A percentile compares a stretch with the other conserved stretches of the same genome.
Evolutionary conservation across 2,113 vertebrate species (phyloP).

Genomic region (Ochotona curzoniae): DNA sequence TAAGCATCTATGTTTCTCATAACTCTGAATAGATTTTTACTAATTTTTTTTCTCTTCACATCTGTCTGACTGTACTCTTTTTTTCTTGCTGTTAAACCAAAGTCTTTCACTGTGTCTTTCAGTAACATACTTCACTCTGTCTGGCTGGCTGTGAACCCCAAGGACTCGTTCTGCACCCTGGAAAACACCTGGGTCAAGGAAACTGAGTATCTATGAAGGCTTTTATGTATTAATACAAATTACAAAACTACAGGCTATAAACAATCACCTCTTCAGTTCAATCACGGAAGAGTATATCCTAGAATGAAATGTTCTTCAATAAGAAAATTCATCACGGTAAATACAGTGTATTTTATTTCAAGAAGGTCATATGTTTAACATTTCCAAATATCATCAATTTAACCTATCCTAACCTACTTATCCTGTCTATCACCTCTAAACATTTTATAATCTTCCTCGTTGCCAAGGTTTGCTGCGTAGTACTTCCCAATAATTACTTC

Average conservation of each 20-base stretch:
- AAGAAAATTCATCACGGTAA: neutral
- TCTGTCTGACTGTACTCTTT: neutral
- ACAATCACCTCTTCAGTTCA: neutral
- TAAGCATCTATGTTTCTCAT: conserved; percentile 3
- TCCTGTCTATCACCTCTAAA: neutral
- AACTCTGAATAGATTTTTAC: neutral
- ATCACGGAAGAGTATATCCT: conserved; percentile 19
- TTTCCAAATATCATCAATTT: neutral
- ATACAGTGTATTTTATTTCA: neutral
- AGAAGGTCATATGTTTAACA: neutral
- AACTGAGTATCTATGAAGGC: neutral
- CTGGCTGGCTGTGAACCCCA: too few relatives aligned
- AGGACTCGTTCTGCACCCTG: too few relatives aligned
- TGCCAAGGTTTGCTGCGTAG: neutral
- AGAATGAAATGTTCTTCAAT: conserved; percentile 1
- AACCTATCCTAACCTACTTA: neutral
- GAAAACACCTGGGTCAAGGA: neutral
- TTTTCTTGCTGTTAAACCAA: neutral
- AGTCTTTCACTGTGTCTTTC: neutral
- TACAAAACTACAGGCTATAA: neutral
- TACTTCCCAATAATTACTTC: neutral
- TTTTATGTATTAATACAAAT: conserved; percentile 43
- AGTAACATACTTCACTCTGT: neutral
- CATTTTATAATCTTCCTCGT: neutral
- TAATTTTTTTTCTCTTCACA: neutral